A percentile compares a stretch with the other conserved stretches of the same genome.
These are phyloP conservation scores for Sebastes diploproa DNA, from an alignment of 2,797 vertebrate species.

Conservation along the genomic window DNA sequence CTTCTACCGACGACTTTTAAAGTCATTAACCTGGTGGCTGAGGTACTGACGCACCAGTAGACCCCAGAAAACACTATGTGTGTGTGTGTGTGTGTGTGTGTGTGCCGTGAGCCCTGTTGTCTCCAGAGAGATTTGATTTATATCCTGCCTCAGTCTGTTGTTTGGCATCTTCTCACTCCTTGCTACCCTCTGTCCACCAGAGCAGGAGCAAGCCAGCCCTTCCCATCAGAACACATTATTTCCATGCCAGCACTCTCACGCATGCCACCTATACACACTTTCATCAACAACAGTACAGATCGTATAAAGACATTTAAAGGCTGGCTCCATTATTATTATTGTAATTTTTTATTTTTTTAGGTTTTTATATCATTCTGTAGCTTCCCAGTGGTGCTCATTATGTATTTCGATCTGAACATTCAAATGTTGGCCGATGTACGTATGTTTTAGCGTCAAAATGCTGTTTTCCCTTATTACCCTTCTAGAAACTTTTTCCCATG, in stretches of 20 bases:
- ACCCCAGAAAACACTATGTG: constrained; percentile 34
- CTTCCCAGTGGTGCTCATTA: too few relatives aligned
- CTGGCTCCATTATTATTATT: too few relatives aligned
- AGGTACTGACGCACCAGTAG: constrained; percentile 30
- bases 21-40: constrained; percentile 67
- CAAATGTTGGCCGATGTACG: too few relatives aligned
- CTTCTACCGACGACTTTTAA: constrained; percentile 35
- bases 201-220: constrained; percentile 55
- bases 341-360: too few relatives aligned
- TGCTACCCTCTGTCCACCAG: constrained; percentile 55
- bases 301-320: neutral
- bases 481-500: too few relatives aligned
- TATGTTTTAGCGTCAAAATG: too few relatives aligned
- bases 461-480: too few relatives aligned
- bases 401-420: too few relatives aligned
- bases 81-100: constrained; percentile 21
- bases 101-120: constrained; percentile 52
- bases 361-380: too few relatives aligned
- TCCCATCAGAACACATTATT: constrained; percentile 71
- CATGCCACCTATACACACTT: constrained; percentile 38
- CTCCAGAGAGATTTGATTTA: constrained; percentile 78
- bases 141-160: constrained; percentile 76
- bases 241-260: constrained; percentile 51
- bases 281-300: constrained; percentile 18
- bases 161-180: constrained; percentile 70